Evolutionary conservation across 2,797 vertebrate species (phyloP).

Genomic region (Astyanax mexicanus): DNA sequence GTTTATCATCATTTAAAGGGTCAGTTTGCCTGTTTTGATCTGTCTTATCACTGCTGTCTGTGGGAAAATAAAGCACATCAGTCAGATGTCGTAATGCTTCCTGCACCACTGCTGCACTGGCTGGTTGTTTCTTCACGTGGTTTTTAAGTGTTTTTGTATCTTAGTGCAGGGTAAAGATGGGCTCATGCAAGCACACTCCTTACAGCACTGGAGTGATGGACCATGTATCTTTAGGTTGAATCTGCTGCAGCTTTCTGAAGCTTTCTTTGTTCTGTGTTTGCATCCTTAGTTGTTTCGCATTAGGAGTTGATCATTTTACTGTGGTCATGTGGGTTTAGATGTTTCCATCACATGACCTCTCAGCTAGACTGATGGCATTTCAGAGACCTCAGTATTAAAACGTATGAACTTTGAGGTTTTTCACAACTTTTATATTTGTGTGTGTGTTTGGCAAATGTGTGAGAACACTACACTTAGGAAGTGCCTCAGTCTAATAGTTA

Average conservation of each 20-base stretch:
- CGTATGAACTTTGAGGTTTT: not conserved
- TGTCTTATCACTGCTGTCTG: too few relatives aligned
- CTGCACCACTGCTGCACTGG: not conserved
- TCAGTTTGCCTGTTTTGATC: too few relatives aligned
- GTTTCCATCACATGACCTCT: constrained; percentile 19
- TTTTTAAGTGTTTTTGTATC: too few relatives aligned
- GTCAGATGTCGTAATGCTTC: too few relatives aligned
- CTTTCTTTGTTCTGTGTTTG: not conserved
- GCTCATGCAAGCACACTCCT: not conserved
- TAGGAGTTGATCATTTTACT: constrained; percentile 1
- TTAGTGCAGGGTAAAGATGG: not conserved
- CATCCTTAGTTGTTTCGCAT: not conserved
- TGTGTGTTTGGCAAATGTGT: not conserved
- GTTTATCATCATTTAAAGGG: too few relatives aligned
- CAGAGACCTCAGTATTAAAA: not conserved
- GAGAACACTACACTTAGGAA: not conserved
- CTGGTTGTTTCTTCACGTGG: too few relatives aligned
- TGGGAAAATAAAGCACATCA: too few relatives aligned
- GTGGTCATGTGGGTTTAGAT: constrained; percentile 14
- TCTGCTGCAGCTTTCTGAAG: not conserved
- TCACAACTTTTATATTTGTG: not conserved
- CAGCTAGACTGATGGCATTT: constrained; percentile 8
- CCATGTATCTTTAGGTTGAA: not conserved
- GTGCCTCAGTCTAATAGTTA: not conserved
- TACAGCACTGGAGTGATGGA: not conserved